Conservation (phyloP, 2,888 invertebrate genomes). For the Orchestes rusci region DNA sequence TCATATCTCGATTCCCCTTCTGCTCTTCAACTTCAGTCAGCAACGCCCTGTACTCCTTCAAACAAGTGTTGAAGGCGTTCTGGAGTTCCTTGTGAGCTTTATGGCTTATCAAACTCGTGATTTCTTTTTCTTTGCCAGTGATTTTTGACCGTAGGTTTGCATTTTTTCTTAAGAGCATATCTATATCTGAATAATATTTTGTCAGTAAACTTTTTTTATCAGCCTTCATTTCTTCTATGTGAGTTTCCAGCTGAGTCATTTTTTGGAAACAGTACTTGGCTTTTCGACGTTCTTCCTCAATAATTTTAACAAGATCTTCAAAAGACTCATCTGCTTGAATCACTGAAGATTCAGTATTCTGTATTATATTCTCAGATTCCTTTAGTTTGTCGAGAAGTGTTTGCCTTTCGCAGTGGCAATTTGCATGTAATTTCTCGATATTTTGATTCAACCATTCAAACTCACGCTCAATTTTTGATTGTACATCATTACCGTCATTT, state of each 20-base stretch:
- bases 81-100: conserved; percentile 50
- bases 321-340: neutral
- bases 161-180: conserved; percentile 45
- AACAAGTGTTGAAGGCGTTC: conserved; percentile 46
- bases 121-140: conserved; percentile 43
- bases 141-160: conserved; percentile 43
- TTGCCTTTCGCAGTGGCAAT: conserved; percentile 25
- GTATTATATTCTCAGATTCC: conserved; percentile 1
- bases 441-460: conserved; percentile 10
- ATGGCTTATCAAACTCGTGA: conserved; percentile 46
- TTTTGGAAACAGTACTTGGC: neutral
- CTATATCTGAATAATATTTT: neutral
- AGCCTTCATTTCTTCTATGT: neutral
- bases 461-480: conserved; percentile 6
- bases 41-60: conserved; percentile 48
- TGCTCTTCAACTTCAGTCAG: conserved; percentile 34
- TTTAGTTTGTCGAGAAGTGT: conserved; percentile 19
- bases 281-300: neutral
- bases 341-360: neutral
- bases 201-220: neutral
- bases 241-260: neutral
- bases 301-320: neutral
- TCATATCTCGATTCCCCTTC: conserved; percentile 33
- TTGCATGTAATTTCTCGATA: conserved; percentile 12
- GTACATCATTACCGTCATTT: conserved; percentile 3